These are phyloP conservation scores for Biston betularia DNA, from an alignment of 2,888 invertebrate species.

Conservation along the genomic window DNA sequence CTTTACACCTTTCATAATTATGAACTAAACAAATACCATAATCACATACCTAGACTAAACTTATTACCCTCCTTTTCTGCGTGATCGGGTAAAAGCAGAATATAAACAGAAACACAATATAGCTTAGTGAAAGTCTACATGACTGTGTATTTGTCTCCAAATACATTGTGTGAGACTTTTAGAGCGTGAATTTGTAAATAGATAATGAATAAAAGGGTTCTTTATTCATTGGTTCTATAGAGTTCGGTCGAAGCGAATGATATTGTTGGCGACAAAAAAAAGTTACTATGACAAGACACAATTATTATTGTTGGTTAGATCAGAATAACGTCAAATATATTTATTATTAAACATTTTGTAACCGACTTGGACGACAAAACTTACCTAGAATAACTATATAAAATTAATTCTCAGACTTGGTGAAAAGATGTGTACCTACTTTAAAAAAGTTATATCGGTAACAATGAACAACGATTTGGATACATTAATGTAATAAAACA, in stretches of 20 bases:
- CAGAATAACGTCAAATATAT: no score
- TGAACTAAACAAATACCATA: no score
- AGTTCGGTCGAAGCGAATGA: neutral
- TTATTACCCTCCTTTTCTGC: no score
- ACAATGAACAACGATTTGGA: no score
- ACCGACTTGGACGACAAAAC: no score
- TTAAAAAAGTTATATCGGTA: no score
- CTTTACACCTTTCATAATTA: no score
- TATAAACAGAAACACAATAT: neutral
- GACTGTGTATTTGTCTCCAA: neutral
- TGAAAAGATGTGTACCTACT: no score
- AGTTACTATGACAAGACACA: neutral
- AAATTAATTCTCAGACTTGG: neutral
- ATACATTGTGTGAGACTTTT: constrained; percentile 33
- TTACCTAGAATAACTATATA: neutral
- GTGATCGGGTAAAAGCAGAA: no score
- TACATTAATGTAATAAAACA: neutral
- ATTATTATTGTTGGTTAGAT: neutral
- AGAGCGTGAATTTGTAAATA: constrained; percentile 25
- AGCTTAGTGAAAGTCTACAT: constrained; percentile 12
- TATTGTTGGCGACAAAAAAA: constrained; percentile 4
- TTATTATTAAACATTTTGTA: no score
- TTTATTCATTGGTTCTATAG: constrained; percentile 1
- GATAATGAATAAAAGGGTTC: constrained; percentile 6
- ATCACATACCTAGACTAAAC: no score